A percentile compares a stretch with the other conserved stretches of the same genome.
Conservation (phyloP, 2,113 vertebrate species). For the Scortum barcoo region DNA sequence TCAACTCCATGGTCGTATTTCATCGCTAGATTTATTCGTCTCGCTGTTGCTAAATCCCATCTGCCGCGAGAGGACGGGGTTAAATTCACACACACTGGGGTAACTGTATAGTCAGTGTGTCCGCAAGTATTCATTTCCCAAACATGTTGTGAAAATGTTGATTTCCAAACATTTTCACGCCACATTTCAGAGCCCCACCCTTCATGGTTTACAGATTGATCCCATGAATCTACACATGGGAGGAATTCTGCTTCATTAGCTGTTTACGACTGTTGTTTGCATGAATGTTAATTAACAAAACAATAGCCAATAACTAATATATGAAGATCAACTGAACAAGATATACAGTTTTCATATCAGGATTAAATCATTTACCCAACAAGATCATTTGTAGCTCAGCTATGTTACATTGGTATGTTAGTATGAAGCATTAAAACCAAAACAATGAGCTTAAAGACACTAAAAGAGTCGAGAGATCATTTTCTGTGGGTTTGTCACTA, state of each 20-base stretch:
- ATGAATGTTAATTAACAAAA: not conserved
- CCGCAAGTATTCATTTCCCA: constrained; percentile 14
- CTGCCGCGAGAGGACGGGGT: not conserved
- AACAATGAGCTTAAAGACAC: too few relatives aligned
- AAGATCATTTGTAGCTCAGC: too few relatives aligned
- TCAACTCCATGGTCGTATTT: constrained; percentile 1
- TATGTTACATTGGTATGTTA: too few relatives aligned
- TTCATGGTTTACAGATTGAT: not conserved
- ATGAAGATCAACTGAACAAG: not conserved
- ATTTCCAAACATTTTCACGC: constrained; percentile 25
- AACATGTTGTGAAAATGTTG: constrained; percentile 10
- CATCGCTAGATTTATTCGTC: constrained; percentile 21
- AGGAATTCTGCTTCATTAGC: not conserved
- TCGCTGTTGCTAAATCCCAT: not conserved
- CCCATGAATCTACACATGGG: constrained; percentile 2
- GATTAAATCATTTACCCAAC: too few relatives aligned
- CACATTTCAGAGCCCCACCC: not conserved
- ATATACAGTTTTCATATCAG: not conserved
- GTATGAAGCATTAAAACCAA: too few relatives aligned
- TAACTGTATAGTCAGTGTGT: not conserved
- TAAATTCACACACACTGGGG: not conserved
- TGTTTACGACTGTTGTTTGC: too few relatives aligned
- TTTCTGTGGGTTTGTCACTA: too few relatives aligned
- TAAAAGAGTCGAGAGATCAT: too few relatives aligned
- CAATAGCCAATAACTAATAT: not conserved